Conservation (phyloP, 2,797 vertebrate species). For the Pelodytes ibericus region DNA sequence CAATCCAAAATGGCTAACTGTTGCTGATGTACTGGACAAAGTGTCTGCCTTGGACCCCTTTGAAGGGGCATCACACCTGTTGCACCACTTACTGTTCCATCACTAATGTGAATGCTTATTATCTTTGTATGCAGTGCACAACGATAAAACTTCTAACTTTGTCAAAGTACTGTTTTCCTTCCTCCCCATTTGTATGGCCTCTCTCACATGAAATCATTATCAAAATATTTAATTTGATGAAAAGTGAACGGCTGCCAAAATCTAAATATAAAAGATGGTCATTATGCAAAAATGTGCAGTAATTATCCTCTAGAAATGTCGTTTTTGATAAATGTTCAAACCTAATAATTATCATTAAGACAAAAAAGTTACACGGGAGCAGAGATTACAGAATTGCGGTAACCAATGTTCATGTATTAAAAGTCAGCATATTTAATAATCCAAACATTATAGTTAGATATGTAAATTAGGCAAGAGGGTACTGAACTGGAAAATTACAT, state of each 20-base stretch:
- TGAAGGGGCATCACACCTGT: no score
- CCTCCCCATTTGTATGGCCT: no score
- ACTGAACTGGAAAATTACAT: slow-evolving; percentile 33
- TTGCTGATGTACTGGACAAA: no score
- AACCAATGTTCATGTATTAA: slow-evolving; percentile 4
- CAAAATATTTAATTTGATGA: no score
- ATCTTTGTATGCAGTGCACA: no score
- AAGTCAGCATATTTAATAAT: slow-evolving; percentile 24
- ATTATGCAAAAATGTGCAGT: slow-evolving; percentile 8
- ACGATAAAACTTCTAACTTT: no score
- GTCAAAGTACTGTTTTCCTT: no score
- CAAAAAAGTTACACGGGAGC: slow-evolving; percentile 1
- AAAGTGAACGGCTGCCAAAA: not conserved
- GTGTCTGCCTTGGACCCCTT: no score
- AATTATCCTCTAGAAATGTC: slow-evolving; percentile 8
- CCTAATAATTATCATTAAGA: slow-evolving; percentile 1
- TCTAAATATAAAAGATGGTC: not conserved
- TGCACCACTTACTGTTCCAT: no score
- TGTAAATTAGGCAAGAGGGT: slow-evolving; percentile 16
- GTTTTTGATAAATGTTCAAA: slow-evolving; percentile 1
- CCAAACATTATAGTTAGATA: slow-evolving; percentile 1
- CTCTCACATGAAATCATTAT: no score
- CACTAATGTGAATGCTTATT: no score
- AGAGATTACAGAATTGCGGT: not conserved
- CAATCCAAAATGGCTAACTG: no score